Conservation (phyloP, 1,140 invertebrate genomes). For the Triops cancriformis region DNA sequence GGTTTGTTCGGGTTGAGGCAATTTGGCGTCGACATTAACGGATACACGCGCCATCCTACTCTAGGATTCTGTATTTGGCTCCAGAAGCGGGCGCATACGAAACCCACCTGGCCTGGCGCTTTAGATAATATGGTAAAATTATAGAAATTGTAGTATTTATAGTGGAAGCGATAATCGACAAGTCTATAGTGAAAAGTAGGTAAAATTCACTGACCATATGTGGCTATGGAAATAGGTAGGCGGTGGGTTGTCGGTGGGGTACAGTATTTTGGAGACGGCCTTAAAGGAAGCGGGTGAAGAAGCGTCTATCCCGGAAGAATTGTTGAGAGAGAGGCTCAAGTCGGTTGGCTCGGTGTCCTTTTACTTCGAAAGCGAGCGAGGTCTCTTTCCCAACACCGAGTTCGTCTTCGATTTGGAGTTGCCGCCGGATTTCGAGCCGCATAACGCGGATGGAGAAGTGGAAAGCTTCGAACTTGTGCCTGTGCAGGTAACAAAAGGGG, state of each 20-base stretch:
- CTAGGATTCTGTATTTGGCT: constrained; percentile 86
- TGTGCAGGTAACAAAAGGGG: constrained; percentile 39
- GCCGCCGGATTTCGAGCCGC: constrained; percentile 76
- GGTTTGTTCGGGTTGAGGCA: constrained; percentile 83
- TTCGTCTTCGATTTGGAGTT: constrained; percentile 92
- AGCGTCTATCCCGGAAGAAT: constrained; percentile 67
- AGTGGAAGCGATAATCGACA: no score
- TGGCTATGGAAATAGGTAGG: constrained; percentile 48
- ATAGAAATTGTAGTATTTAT: no score
- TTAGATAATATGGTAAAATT: constrained; percentile 79
- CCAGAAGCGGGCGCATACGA: constrained; percentile 76
- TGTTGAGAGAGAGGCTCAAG: constrained; percentile 58
- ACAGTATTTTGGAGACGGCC: constrained; percentile 75
- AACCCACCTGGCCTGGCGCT: constrained; percentile 90
- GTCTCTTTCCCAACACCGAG: constrained; percentile 85
- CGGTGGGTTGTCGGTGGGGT: constrained; percentile 80
- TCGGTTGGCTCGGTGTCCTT: constrained; percentile 79
- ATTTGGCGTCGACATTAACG: constrained; percentile 91
- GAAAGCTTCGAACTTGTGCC: constrained; percentile 77
- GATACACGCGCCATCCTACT: constrained; percentile 72
- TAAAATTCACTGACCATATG: background rate
- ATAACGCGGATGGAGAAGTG: constrained; percentile 87
- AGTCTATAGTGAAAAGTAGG: no score
- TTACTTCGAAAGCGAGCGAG: constrained; percentile 83
- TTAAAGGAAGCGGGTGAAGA: constrained; percentile 90